phyloP scores from a whole-genome alignment of 2,113 vertebrate genomes.

The Notothenia rossii region DNA sequence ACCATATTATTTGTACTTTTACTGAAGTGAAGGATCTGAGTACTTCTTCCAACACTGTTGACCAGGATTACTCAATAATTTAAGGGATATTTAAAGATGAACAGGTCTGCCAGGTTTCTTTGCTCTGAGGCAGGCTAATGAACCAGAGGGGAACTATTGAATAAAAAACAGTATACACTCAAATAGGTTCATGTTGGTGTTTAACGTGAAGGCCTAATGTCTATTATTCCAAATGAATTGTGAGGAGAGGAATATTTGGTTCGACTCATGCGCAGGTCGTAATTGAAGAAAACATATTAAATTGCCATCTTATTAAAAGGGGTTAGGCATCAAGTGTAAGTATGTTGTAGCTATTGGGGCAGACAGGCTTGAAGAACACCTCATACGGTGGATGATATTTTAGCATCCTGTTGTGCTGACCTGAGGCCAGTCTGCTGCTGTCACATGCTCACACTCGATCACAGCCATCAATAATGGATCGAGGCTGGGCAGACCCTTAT shows the following conservation, averaged over 20 bases:
- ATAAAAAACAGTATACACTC: background rate
- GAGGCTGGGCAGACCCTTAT: conserved; percentile 51
- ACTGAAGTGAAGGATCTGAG: no score
- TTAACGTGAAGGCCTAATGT: background rate
- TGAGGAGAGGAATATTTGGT: background rate
- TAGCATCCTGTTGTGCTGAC: background rate
- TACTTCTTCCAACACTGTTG: no score
- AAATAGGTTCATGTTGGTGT: background rate
- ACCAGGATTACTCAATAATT: no score
- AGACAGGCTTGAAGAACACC: background rate
- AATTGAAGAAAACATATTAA: background rate
- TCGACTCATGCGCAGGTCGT: background rate
- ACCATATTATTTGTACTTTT: no score
- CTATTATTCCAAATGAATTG: background rate
- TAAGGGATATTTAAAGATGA: no score
- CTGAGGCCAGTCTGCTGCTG: background rate
- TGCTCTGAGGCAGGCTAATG: no score
- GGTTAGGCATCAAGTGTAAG: background rate
- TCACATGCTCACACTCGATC: conserved; percentile 55
- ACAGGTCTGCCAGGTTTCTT: no score
- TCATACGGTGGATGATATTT: no score
- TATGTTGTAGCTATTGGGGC: no score
- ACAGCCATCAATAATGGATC: conserved; percentile 77
- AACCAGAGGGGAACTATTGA: background rate
- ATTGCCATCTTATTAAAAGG: background rate